Evolutionary conservation across 2,113 vertebrate species (phyloP), one percentile per base, ranked within the genome.

Genomic region (Zosterops hypoxanthus): DNA sequence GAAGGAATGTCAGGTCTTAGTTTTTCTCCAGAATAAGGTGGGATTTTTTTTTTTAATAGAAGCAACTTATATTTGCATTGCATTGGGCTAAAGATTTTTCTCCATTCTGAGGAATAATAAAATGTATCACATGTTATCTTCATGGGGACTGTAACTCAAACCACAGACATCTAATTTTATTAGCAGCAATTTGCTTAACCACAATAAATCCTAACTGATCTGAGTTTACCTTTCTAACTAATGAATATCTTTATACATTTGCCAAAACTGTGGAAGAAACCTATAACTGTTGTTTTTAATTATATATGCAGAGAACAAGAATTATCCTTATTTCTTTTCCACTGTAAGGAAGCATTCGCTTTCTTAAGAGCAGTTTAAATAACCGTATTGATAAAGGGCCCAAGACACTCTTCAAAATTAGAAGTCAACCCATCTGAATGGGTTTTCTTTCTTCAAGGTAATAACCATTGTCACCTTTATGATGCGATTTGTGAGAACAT

Each of bases 341-440:
- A 17, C 9, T 53, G 8, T 19, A 44, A 49, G 3, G 22, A 75
- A 88, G 7, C 0, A 1, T 63, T 61, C 2, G 3, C 3, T 25
- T 56, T 80, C 44, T 55, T 2, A 75, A 36, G 12, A 80, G 4
- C 5, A 46, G 3, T 75, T 93, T 52, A 77, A 77, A 73, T 65
- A 57, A 69, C 3, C 0, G 1, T 59, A 28, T 14, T 61, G 17
- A 28, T 65, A 61, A 12, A 57, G 31, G 46, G 6, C 21, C 5
- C 47, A 52, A 47, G 9, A 84, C 6, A 81, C 7, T 9, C 31
- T 50, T 6, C 47, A 91, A 91, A 86, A 66, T 61, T 69, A 89
- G 7, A 28, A 78, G 21, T 5, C 4, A 47, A 49, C 4, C 11
- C 4, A 64, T 42, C 5, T 47, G 41, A 78, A 34, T 39, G 18